Percentiles rank a stretch among this genome's conserved stretches.
These are phyloP conservation scores for Neria commutata DNA, from an alignment of 2,888 invertebrate genomes.

Conservation along the genomic window DNA sequence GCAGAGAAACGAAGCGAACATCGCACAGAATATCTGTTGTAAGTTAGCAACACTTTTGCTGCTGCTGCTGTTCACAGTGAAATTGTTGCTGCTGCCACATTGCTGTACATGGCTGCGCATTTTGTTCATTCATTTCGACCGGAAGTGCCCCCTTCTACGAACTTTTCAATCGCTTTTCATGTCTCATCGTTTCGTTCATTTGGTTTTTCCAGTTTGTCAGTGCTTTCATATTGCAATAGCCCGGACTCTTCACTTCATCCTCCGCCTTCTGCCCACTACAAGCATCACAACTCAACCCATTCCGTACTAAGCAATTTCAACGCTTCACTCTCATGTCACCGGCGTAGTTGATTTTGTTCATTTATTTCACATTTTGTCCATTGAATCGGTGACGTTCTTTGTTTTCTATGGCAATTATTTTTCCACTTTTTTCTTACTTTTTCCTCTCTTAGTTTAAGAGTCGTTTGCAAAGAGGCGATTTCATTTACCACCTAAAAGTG, in stretches of 20 bases:
- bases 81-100: neutral
- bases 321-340: no score
- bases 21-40: neutral
- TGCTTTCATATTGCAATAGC: conserved; percentile 13
- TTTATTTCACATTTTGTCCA: conserved; percentile 13
- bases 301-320: no score
- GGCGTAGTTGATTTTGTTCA: conserved; percentile 17
- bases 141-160: neutral
- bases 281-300: conserved; percentile 4
- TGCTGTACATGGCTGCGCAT: neutral
- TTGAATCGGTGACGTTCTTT: conserved; percentile 23
- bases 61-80: neutral
- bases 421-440: conserved; percentile 2
- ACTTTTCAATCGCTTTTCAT: conserved; percentile 3
- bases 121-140: conserved; percentile 8
- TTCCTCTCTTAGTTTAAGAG: neutral
- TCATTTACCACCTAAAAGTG: conserved; percentile 4
- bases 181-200: neutral
- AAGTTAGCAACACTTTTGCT: neutral
- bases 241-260: no score
- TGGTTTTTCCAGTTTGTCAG: conserved; percentile 20
- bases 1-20: neutral
- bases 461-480: conserved; percentile 7
- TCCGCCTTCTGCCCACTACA: no score
- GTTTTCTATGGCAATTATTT: conserved; percentile 25